Percentiles rank a stretch among this genome's conserved stretches.
phyloP scores from a whole-genome alignment of 2,113 vertebrate species.

The Calyptommatus sinebrachiatus region DNA sequence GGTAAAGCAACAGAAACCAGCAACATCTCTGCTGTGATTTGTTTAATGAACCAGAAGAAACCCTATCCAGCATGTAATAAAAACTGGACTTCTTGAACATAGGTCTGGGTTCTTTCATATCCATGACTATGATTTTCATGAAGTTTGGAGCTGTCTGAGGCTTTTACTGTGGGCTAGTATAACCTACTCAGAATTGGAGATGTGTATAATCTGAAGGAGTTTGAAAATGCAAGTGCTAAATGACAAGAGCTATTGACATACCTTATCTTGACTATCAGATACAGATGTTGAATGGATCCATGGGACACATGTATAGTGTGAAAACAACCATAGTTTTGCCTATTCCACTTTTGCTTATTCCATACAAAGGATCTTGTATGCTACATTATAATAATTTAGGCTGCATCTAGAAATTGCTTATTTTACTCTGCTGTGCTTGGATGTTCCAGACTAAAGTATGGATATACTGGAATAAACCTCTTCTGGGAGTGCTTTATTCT shows the following conservation, averaged over 20 bases:
- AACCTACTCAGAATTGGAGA: conserved; percentile 1
- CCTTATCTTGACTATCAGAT: conserved; percentile 64
- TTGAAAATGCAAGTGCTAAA: conserved; percentile 38
- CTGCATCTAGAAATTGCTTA: background rate
- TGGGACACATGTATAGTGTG: conserved; percentile 40
- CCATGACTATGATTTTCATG: background rate
- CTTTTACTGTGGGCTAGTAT: background rate
- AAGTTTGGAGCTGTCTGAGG: conserved; percentile 3
- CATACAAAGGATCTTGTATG: background rate
- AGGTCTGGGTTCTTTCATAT: background rate
- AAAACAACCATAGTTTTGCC: conserved; percentile 34
- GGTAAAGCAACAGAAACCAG: conserved; percentile 8
- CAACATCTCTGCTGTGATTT: background rate
- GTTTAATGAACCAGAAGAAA: background rate
- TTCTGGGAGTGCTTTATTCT: too few relatives aligned
- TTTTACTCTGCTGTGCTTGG: background rate
- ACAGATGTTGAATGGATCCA: conserved; percentile 53
- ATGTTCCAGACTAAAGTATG: too few relatives aligned
- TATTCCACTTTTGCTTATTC: background rate
- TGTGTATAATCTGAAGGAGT: conserved; percentile 32
- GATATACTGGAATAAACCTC: too few relatives aligned
- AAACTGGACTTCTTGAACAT: background rate
- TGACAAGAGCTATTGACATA: conserved; percentile 58
- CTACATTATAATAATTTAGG: too few relatives aligned
- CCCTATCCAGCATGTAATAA: background rate